A percentile compares a stretch with the other conserved stretches of the same genome.
Evolutionary conservation across 2,113 vertebrate species (phyloP).

Genomic region (Chroicocephalus ridibundus): DNA sequence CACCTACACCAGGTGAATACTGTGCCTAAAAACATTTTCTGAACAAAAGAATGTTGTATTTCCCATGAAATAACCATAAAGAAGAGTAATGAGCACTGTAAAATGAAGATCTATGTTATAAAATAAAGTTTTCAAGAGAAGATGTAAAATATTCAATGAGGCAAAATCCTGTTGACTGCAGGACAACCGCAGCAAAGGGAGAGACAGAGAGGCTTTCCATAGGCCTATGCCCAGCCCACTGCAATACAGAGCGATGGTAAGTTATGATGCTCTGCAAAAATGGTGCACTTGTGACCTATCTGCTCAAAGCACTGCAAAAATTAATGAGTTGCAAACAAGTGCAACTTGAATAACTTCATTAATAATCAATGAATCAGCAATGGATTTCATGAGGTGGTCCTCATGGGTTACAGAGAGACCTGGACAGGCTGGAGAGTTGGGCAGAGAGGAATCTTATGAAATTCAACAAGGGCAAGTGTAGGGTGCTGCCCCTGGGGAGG

Average conservation of each 20-base stretch:
- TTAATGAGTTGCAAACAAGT: neutral
- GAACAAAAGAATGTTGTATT: neutral
- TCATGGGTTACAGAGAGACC: neutral
- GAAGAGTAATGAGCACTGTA: neutral
- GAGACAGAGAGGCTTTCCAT: neutral
- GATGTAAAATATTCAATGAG: neutral
- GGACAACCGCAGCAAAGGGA: neutral
- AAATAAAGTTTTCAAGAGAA: neutral
- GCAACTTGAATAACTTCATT: neutral
- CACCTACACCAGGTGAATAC: neutral
- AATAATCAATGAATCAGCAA: neutral
- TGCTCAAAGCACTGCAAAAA: neutral
- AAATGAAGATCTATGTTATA: neutral
- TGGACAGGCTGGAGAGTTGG: too few relatives aligned
- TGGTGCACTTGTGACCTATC: neutral
- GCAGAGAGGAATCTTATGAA: too few relatives aligned
- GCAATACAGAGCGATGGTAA: neutral
- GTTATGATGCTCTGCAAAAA: neutral
- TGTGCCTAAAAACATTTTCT: neutral
- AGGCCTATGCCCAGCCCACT: neutral
- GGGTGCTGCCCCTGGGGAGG: too few relatives aligned
- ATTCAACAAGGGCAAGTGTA: too few relatives aligned
- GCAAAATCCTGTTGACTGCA: neutral
- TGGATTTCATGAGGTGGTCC: neutral
- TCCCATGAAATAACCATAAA: neutral